Base-by-base conservation (phyloP, 2,797 vertebrate species). In the Loriculus beryllinus region DNA sequence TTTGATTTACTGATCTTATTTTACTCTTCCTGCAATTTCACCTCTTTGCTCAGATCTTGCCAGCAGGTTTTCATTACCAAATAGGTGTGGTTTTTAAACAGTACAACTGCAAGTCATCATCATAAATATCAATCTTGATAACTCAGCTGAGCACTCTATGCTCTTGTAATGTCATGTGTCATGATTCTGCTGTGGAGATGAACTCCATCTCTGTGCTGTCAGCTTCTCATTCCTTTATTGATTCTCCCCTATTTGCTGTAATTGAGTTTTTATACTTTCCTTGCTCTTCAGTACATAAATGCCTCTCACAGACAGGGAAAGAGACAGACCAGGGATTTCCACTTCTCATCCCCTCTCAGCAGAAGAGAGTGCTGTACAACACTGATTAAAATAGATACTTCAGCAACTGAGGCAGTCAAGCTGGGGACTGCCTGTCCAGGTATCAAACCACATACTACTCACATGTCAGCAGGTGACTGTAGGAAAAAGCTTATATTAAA, bases 21-120 rank as follows among this genome's bases (percentile, higher is more conserved):
- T 94, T 91, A 88, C 92, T 93, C 92, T 94, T 95, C 85, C 74
- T 95, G 95, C 91, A 95, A 91, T 97, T 94, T 93, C 85, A 94
- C 91, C 70, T 91, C 82, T 90, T 91, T 80, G 92, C 93, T 90
- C 90, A 80, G 77, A 82, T 88, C 87, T 96, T 92, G 92, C 93
- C 91, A 94, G 91, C 85, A 96, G 92, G 92, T 94, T 96, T 96
- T 95, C 93, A 96, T 95, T 97, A 93, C 87, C 74, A 96, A 95
- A 96, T 93, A 93, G 95, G 89, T 90, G 60, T 60, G 4, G 4
- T 92, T 93, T 95, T 95, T n/a, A 94, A 96, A 88, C 49, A 94
- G 93, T 74, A 70, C 82, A 84, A 94, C 49, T 95, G 92, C 83
- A 86, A 96, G 92, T 93, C 80, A 91, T 95, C 92, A 93, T 92